These are phyloP conservation scores for Chauna torquata DNA, from an alignment of 2,113 vertebrate genomes.

Conservation along the genomic window DNA sequence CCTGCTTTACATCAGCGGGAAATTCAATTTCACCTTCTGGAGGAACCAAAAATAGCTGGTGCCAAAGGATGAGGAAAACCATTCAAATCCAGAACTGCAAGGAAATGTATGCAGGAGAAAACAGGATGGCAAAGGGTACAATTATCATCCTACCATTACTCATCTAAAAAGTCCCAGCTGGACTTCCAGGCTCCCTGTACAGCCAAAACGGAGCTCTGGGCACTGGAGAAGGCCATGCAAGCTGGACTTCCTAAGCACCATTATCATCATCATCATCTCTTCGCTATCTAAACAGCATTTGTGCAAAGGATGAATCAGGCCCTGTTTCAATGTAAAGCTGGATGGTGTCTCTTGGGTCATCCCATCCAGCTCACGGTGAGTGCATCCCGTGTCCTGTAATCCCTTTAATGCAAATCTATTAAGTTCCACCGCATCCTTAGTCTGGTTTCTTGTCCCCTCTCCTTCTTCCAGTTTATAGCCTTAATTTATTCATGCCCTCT, in stretches of 20 bases:
- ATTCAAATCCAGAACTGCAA: not conserved
- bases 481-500: not conserved
- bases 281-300: not conserved
- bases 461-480: not conserved
- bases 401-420: not conserved
- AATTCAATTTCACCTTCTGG: not conserved
- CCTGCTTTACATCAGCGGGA: not conserved
- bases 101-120: not conserved
- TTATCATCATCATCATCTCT: not conserved
- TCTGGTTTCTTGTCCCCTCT: not conserved
- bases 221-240: rapidly evolving
- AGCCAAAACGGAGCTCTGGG: not conserved
- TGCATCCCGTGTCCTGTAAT: not conserved
- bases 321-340: not conserved
- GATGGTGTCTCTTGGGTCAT: not conserved
- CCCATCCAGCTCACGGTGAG: not conserved
- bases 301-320: not conserved
- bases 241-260: rapidly evolving
- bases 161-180: not conserved
- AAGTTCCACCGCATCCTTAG: not conserved
- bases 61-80: not conserved
- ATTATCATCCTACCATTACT: not conserved
- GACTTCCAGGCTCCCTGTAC: not conserved
- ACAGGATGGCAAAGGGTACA: not conserved
- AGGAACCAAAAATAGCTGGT: not conserved